Base-by-base conservation (phyloP, 2,113 vertebrate species). In the Xenopus borealis region DNA sequence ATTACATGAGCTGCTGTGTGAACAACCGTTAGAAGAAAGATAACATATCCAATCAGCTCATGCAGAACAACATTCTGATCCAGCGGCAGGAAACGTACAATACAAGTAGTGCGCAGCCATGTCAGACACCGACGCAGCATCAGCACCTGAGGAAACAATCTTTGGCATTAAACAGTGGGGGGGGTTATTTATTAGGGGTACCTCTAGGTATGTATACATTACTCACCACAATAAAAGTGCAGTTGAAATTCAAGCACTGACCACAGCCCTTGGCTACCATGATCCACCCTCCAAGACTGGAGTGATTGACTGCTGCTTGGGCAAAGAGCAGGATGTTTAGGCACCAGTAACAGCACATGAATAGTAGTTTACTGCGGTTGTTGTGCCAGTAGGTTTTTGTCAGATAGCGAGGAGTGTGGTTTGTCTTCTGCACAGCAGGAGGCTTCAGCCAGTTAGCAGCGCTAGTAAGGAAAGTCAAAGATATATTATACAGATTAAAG, bases 161-260 rank as follows among this genome's bases (percentile, higher is more conserved):
- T 40, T 40, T 2, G 33, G 5, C 8, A 40, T 40, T 46, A 40
- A 40, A 40, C 33, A 40, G 95, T 94, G 33, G 33, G 2, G 8
- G 33, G 33, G 33, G 8, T 40, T 40, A 40, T 40, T 40, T 6
- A 40, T 40, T 40, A 3, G 33, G 6, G 8, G 7, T 40, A 3
- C 33, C 33, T 40, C 5, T 9, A 1, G 33, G 33, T 55, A n/a
- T 55, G 53, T 55, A 16, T 3, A 95, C 66, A 84, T 83, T 88
- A 62, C 84, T 86, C 85, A 96, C 95, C 83, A 89, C 85, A 0
- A 96, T 80, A 27, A 97, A 92, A 64, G 94, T 90, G 62, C 94
- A 95, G 92, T 95, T 93, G 78, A 98, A 91, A 89, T 95, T 94
- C 74, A 98, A 91, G 76, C 95, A 95, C 66, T 89, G 92, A 2